A percentile compares a stretch with the other conserved stretches of the same genome.
Conservation (phyloP, 1,140 invertebrate species). For the Homalodisca vitripennis region DNA sequence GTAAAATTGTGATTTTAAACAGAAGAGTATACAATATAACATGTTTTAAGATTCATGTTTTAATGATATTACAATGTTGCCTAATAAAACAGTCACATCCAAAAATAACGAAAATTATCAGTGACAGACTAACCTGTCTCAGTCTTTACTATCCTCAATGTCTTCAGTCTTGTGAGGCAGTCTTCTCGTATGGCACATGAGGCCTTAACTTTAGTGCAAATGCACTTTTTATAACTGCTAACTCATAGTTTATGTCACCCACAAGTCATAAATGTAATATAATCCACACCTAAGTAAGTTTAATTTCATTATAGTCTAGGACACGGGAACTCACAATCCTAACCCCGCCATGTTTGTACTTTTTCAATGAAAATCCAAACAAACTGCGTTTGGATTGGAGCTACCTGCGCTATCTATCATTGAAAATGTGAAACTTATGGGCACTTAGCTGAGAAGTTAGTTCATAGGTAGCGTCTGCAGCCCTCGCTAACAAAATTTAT, state of each 20-base stretch:
- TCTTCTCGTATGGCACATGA: slow-evolving; percentile 40
- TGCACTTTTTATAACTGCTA: slow-evolving; percentile 23
- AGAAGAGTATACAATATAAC: too few species aligned
- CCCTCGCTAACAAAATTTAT: too few species aligned
- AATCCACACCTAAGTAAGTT: neutral
- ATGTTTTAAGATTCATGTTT: too few species aligned
- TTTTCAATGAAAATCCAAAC: neutral
- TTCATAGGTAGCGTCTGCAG: too few species aligned
- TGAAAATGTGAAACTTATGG: too few species aligned
- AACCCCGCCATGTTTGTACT: slow-evolving; percentile 17
- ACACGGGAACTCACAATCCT: neutral
- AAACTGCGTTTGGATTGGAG: neutral
- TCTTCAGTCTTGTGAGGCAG: slow-evolving; percentile 38
- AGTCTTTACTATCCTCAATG: slow-evolving; percentile 38
- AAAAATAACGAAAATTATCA: too few species aligned
- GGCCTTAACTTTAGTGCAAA: slow-evolving; percentile 30
- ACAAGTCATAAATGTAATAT: slow-evolving; percentile 2
- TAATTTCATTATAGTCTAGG: neutral
- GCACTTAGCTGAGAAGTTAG: too few species aligned
- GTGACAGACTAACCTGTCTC: slow-evolving; percentile 33
- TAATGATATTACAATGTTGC: too few species aligned
- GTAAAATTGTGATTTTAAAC: too few species aligned
- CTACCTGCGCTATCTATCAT: neutral
- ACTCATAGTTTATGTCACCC: slow-evolving; percentile 20
- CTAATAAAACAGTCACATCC: too few species aligned